Percentiles rank a stretch among this genome's conserved stretches.
phyloP scores from a whole-genome alignment of 92 coral and sea anemone species.

The Porites lobata region DNA sequence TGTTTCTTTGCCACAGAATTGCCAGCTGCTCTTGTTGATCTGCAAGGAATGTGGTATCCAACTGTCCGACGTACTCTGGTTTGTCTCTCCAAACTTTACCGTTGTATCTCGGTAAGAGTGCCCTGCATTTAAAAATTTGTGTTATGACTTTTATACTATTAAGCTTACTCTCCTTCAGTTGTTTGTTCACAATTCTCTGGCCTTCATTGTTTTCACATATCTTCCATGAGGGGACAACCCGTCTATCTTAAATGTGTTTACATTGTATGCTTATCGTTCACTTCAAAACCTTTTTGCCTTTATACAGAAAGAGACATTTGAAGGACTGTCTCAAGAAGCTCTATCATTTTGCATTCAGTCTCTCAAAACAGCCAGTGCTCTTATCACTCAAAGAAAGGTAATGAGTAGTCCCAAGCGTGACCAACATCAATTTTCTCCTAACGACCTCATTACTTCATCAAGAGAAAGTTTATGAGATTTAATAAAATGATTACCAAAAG shows the following conservation, averaged over 20 bases:
- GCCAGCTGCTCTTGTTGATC: conserved; percentile 95
- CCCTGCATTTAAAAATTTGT: neutral
- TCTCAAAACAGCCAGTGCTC: conserved; percentile 91
- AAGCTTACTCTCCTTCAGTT: too few species aligned
- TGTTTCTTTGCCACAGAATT: conserved; percentile 61
- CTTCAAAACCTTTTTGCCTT: neutral
- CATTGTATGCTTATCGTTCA: too few species aligned
- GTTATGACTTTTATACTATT: neutral
- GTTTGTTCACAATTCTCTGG: neutral
- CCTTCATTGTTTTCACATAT: neutral
- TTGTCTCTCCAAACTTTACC: conserved; percentile 94
- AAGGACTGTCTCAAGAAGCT: conserved; percentile 99
- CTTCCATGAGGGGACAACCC: neutral
- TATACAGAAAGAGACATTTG: conserved; percentile 96
- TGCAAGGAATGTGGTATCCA: conserved; percentile 99
- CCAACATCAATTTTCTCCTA: too few species aligned
- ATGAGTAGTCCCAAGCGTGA: neutral
- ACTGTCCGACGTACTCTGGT: conserved; percentile 97
- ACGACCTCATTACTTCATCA: too few species aligned
- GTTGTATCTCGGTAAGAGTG: conserved; percentile 92
- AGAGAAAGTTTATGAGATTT: too few species aligned
- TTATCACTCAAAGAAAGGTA: conserved; percentile 93
- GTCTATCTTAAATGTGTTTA: neutral
- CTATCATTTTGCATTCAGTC: conserved; percentile 91
- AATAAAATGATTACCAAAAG: too few species aligned